These are phyloP conservation scores for Drosophila parvula DNA, from an alignment of 1,140 invertebrate genomes.

Conservation along the genomic window DNA sequence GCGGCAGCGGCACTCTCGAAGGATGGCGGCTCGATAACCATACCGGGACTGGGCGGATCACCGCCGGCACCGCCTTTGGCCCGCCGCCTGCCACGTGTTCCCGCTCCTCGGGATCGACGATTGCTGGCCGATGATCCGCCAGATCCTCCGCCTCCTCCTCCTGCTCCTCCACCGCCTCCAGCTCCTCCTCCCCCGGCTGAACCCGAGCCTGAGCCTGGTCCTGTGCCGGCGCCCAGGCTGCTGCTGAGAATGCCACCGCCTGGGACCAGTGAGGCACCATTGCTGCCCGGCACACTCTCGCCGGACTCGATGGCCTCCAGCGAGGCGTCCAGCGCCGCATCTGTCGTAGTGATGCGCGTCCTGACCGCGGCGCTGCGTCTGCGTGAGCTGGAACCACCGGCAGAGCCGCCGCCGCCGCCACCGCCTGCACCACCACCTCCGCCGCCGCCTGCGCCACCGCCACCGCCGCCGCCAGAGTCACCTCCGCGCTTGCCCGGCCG, in stretches of 20 bases:
- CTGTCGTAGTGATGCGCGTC: constrained; percentile 63
- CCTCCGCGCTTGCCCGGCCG: constrained; percentile 67
- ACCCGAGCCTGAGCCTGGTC: not conserved
- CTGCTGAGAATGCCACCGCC: constrained; percentile 25
- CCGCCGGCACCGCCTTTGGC: constrained; percentile 45
- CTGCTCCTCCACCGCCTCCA: constrained; percentile 12
- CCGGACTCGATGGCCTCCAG: constrained; percentile 73
- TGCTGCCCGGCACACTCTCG: constrained; percentile 49
- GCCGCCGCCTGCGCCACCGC: constrained; percentile 20
- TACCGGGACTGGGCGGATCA: constrained; percentile 71
- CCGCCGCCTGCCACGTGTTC: constrained; percentile 74
- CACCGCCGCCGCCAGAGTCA: constrained; percentile 33
- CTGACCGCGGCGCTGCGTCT: constrained; percentile 62
- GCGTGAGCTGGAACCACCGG: constrained; percentile 44
- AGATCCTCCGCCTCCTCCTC: constrained; percentile 2
- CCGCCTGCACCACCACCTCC: constrained; percentile 17
- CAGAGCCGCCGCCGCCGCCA: constrained; percentile 13
- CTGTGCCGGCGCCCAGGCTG: constrained; percentile 21
- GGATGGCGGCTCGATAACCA: constrained; percentile 77
- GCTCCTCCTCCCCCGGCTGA: not conserved
- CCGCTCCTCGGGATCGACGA: constrained; percentile 64
- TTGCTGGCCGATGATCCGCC: constrained; percentile 15
- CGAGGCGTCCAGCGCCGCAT: constrained; percentile 71
- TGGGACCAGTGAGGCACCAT: constrained; percentile 14
- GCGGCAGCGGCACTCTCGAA: constrained; percentile 82